Evolutionary conservation across 2,888 invertebrate species (phyloP).

Genomic region (Aphidoletes aphidimyza): DNA sequence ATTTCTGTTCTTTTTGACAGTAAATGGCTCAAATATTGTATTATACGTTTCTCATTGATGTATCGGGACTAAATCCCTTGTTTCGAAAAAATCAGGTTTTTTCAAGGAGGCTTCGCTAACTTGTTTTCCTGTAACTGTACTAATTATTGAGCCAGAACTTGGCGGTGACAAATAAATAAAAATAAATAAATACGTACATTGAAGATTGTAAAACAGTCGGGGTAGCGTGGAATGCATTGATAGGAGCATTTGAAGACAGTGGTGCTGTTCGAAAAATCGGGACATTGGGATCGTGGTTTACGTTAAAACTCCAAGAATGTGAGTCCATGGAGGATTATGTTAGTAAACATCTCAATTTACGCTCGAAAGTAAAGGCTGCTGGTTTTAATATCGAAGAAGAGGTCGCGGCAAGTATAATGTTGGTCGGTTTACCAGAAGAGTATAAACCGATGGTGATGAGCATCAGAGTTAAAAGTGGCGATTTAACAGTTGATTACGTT

Average conservation of each 20-base stretch:
- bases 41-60: too few species aligned
- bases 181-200: too few species aligned
- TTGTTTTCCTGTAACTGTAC: too few species aligned
- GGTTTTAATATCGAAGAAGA: constrained; percentile 51
- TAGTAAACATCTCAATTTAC: not conserved
- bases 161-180: too few species aligned
- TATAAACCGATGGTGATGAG: constrained; percentile 20
- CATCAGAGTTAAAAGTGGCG: not conserved
- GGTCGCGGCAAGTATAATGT: constrained; percentile 56
- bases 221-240: not conserved
- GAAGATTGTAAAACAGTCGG: too few species aligned
- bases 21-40: too few species aligned
- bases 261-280: not conserved
- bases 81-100: too few species aligned
- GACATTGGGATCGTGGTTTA: not conserved
- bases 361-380: not conserved
- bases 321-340: not conserved
- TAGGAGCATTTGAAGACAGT: not conserved
- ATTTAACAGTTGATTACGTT: not conserved
- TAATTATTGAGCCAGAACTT: too few species aligned
- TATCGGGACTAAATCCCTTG: too few species aligned
- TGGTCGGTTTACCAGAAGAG: constrained; percentile 39
- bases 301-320: not conserved
- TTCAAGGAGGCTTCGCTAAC: too few species aligned
- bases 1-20: too few species aligned